Conservation (phyloP, 1,140 invertebrate genomes). For the Himalopsyche phryganea region DNA sequence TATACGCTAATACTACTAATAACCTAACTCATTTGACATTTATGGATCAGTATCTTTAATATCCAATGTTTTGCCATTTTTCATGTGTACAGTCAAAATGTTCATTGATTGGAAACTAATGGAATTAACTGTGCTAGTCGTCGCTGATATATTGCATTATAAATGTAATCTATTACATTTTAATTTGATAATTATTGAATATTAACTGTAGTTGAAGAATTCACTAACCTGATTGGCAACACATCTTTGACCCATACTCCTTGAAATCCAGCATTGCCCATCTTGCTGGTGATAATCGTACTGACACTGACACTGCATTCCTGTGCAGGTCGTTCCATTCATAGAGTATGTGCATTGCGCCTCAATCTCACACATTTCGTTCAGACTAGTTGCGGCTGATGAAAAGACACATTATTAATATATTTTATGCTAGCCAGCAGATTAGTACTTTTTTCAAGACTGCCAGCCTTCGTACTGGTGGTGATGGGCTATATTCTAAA, state of each 20-base stretch:
- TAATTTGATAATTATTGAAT: too few relatives aligned
- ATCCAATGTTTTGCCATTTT: too few relatives aligned
- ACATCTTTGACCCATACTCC: slow-evolving; percentile 16
- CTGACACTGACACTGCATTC: slow-evolving; percentile 16
- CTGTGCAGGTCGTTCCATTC: slow-evolving; percentile 18
- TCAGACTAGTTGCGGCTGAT: slow-evolving; percentile 12
- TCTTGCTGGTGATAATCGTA: slow-evolving; percentile 12
- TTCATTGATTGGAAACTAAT: too few relatives aligned
- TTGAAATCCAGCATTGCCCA: slow-evolving; percentile 7
- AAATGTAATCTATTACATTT: too few relatives aligned
- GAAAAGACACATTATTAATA: slow-evolving; percentile 2
- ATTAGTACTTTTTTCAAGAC: background rate
- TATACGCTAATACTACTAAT: too few relatives aligned
- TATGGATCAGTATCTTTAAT: too few relatives aligned
- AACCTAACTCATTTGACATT: too few relatives aligned
- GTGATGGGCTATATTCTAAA: background rate
- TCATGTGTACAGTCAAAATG: too few relatives aligned
- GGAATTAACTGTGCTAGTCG: too few relatives aligned
- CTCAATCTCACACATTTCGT: slow-evolving; percentile 27
- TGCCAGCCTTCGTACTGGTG: background rate
- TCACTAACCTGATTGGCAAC: slow-evolving; percentile 12
- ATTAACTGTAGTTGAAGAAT: too few relatives aligned
- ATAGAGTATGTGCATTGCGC: slow-evolving; percentile 17
- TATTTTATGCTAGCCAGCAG: background rate
- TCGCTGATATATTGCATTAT: too few relatives aligned